phyloP scores from a whole-genome alignment of 2,113 vertebrate species.

The Zootoca vivipara region DNA sequence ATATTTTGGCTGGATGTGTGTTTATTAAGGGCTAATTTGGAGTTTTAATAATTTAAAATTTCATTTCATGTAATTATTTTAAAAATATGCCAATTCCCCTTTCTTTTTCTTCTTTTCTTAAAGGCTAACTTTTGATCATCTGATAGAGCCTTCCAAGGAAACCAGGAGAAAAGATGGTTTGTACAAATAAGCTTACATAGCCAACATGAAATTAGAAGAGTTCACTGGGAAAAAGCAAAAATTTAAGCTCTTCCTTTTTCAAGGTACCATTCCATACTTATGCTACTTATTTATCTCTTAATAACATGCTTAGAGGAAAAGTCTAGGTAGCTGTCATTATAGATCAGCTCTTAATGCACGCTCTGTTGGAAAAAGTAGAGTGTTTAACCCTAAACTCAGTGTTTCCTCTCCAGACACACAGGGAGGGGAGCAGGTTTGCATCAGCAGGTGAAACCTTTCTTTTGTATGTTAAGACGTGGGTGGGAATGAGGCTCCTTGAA shows the following conservation, averaged over 20 bases:
- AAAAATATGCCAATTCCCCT: not conserved
- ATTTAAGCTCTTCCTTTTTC: not conserved
- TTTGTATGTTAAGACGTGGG: not conserved
- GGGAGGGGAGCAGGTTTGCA: not conserved
- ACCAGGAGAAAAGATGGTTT: conserved; percentile 36
- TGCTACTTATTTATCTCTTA: not conserved
- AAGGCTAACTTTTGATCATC: conserved; percentile 25
- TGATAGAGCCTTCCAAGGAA: conserved; percentile 1
- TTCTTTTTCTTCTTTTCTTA: conserved; percentile 5
- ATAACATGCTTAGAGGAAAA: not conserved
- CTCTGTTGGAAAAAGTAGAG: not conserved
- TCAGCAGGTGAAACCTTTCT: not conserved
- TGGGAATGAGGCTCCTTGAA: not conserved
- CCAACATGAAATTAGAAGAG: conserved; percentile 37
- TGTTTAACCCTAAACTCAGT: not conserved
- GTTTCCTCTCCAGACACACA: not conserved
- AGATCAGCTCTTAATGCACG: not conserved
- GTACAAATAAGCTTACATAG: not conserved
- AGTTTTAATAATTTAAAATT: not conserved
- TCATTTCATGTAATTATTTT: conserved; percentile 18
- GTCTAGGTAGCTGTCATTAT: not conserved
- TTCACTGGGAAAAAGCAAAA: conserved; percentile 47
- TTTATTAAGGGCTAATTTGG: not conserved
- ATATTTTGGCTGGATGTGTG: not conserved
- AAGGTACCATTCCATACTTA: not conserved